A percentile compares a stretch with the other conserved stretches of the same genome.
phyloP scores from a whole-genome alignment of 1,140 invertebrate genomes.

The Leptinotarsa undecemlineata region DNA sequence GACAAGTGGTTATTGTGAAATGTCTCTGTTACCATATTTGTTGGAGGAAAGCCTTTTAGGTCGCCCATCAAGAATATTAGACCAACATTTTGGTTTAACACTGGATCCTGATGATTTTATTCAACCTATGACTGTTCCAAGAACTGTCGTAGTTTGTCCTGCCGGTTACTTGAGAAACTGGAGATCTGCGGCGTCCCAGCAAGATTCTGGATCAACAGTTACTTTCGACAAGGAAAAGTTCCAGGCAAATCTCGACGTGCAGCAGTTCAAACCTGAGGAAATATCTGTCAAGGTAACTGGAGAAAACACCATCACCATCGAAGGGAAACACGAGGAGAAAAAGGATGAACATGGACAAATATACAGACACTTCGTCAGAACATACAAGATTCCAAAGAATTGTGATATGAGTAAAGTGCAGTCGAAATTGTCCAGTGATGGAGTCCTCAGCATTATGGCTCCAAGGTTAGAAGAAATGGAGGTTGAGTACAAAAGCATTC shows the following conservation, averaged over 20 bases:
- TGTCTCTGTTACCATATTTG: constrained; percentile 39
- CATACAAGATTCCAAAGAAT: constrained; percentile 71
- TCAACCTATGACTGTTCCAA: constrained; percentile 33
- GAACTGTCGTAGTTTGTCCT: constrained; percentile 2
- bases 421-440: constrained; percentile 74
- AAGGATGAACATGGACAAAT: constrained; percentile 75
- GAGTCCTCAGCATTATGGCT: constrained; percentile 69
- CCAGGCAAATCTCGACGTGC: constrained; percentile 77
- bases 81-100: constrained; percentile 48
- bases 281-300: constrained; percentile 78
- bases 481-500: constrained; percentile 31
- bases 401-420: constrained; percentile 66
- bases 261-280: constrained; percentile 83
- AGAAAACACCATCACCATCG: constrained; percentile 69
- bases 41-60: constrained; percentile 27
- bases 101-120: constrained; percentile 45
- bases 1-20: constrained; percentile 13
- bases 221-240: constrained; percentile 62
- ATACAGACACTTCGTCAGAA: constrained; percentile 71
- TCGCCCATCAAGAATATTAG: constrained; percentile 44
- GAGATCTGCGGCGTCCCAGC: constrained; percentile 47
- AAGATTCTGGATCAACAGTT: constrained; percentile 56
- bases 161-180: constrained; percentile 61
- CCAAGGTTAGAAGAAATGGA: constrained; percentile 52
- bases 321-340: constrained; percentile 78